Evolutionary conservation across 2,888 invertebrate species (phyloP).

Genomic region (Prenolepis imparis): DNA sequence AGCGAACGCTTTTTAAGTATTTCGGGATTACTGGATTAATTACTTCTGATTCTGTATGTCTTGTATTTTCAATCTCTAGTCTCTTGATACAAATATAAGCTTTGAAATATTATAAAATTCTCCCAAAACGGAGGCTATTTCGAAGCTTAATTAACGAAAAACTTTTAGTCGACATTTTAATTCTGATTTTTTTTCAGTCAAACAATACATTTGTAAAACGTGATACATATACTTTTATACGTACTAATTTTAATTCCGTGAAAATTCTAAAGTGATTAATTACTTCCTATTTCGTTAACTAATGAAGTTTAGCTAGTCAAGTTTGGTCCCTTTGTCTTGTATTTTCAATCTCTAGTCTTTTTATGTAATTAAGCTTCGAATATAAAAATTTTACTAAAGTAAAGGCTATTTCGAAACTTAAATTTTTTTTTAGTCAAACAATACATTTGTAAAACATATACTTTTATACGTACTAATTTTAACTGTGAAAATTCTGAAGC

Average conservation of each 20-base stretch:
- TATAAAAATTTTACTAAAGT: no score
- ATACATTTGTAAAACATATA: no score
- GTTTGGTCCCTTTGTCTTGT: not conserved
- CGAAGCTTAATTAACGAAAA: not conserved
- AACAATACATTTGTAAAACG: not conserved
- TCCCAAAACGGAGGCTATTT: not conserved
- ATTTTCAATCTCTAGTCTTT: no score
- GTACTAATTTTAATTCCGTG: not conserved
- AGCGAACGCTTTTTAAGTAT: slow-evolving; percentile 32
- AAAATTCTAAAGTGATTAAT: slow-evolving; percentile 3
- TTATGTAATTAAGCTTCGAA: no score
- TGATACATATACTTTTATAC: not conserved
- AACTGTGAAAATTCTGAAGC: no score
- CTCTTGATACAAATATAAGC: not conserved
- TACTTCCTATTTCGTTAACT: not conserved
- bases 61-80: not conserved
- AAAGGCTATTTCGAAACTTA: no score
- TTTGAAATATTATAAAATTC: not conserved
- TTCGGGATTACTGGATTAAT: not conserved
- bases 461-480: no score
- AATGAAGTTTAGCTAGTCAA: not conserved
- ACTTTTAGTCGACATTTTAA: not conserved
- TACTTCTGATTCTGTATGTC: not conserved
- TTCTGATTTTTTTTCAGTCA: not conserved
- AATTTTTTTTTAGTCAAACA: no score